Percentiles rank a stretch among this genome's conserved stretches.
phyloP scores from a whole-genome alignment of 1,140 invertebrate genomes.

The Scaptomyza montana region DNA sequence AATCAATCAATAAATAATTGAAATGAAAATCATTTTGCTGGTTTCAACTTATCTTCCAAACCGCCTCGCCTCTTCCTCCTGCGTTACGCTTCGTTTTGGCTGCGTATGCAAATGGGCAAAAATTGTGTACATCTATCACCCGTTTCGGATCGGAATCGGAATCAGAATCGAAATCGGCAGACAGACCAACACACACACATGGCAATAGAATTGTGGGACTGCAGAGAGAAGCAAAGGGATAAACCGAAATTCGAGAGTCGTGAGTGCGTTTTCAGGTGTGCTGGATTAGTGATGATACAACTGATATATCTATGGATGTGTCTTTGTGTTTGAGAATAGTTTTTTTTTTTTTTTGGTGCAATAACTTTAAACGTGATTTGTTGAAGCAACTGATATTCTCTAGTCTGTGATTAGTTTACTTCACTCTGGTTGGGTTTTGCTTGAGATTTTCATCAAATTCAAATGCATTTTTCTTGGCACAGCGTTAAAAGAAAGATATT shows the following conservation, averaged over 20 bases:
- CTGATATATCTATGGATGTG: slow-evolving; percentile 23
- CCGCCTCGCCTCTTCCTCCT: slow-evolving; percentile 4
- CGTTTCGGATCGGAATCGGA: slow-evolving; percentile 61
- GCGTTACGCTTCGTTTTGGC: slow-evolving; percentile 56
- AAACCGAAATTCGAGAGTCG: slow-evolving; percentile 15
- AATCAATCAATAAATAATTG: slow-evolving; percentile 82
- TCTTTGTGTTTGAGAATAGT: slow-evolving; percentile 1
- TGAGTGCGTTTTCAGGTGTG: slow-evolving; percentile 64
- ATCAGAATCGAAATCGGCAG: slow-evolving; percentile 65
- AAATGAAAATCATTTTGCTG: slow-evolving; percentile 82
- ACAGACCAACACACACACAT: slow-evolving; percentile 23
- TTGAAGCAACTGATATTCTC: slow-evolving; percentile 26
- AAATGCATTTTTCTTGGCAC: background rate
- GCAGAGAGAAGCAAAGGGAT: slow-evolving; percentile 2
- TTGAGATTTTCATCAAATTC: slow-evolving; percentile 4
- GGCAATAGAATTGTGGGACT: background rate
- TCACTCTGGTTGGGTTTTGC: slow-evolving; percentile 5
- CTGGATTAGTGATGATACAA: slow-evolving; percentile 63
- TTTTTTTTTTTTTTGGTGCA: slow-evolving; percentile 7
- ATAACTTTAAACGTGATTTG: slow-evolving; percentile 36
- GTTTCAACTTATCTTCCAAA: slow-evolving; percentile 75
- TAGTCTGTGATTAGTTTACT: slow-evolving; percentile 33
- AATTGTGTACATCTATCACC: slow-evolving; percentile 80
- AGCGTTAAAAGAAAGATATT: background rate
- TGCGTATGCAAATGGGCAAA: slow-evolving; percentile 77